Base-by-base conservation (phyloP, 2,888 invertebrate genomes). In the Gasteruption jaculator region DNA sequence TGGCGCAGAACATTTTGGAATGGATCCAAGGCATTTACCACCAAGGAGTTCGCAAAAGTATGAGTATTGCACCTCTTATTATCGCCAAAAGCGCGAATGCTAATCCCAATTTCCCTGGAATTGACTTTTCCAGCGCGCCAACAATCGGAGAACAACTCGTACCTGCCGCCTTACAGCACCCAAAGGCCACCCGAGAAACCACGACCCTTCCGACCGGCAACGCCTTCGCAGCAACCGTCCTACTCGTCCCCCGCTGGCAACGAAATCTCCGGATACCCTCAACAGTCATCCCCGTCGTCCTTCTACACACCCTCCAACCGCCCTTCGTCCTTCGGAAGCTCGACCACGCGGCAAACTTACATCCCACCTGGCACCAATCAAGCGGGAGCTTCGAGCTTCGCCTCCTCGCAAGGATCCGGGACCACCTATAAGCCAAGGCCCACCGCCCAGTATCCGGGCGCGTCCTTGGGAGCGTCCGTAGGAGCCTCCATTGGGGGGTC, bases 1-100 rank as follows among this genome's bases (percentile, higher is more conserved):
- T 85, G 80, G 84, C 85, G 41, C 78, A 80, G 66, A 82, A 85
- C 62, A 80, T 86, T 52, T 77, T 86, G 43, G 81, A 82, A 52
- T 86, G 85, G 85, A 78, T 86, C 49, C 85, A 85, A 66, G 82
- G 81, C 52, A 77, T 83, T 45, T 83, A 85, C 62, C 76, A 78
- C 50, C 79, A 83, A 60, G 76, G 75, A 49, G 72, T 71, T 47
- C 67, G 76, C 59, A 76, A 71, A 71, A 74, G 77, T 77, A 73
- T 53, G 73, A n/a, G 24, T 24, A 24, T 24, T 8, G 30, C 16
- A 30, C 48, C 12, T 33, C 45, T 21, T 54, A n/a, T n/a, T n/a
- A n/a, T 54, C 8, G 11, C 11, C 11, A 27, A 27, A n/a, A 6
- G 11, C 29, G 29, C 10, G 11, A 27, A 27, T 27, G 6, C 29